These are phyloP conservation scores for Lateolabrax maculatus DNA, from an alignment of 2,797 vertebrate species.

Conservation along the genomic window DNA sequence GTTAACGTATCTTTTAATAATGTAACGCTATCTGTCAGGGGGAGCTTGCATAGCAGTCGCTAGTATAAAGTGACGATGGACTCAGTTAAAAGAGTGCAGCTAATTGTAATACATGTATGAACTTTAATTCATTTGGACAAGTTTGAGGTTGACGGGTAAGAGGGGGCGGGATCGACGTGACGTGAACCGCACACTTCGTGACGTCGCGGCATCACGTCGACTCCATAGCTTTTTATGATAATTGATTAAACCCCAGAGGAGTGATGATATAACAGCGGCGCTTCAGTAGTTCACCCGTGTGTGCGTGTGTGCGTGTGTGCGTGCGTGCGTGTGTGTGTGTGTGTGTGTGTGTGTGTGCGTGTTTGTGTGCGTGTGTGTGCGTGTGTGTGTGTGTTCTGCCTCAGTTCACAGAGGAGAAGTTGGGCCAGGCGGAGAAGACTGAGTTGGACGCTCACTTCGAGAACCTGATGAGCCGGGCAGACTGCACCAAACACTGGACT, in stretches of 20 bases:
- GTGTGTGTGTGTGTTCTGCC: not conserved
- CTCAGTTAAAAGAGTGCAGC: too few species aligned
- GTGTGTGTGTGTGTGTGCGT: not conserved
- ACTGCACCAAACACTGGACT: conserved; percentile 95
- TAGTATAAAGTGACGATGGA: too few species aligned
- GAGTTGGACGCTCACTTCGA: conserved; percentile 95
- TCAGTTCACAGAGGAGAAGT: conserved; percentile 96
- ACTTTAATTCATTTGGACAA: not conserved
- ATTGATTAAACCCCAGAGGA: not conserved
- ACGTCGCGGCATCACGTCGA: not conserved
- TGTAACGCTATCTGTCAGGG: not conserved
- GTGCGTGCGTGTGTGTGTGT: conserved; percentile 3
- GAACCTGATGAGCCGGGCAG: conserved; percentile 92
- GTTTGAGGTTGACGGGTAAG: not conserved
- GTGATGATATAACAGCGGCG: not conserved
- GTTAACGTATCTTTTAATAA: not conserved
- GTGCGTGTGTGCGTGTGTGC: not conserved
- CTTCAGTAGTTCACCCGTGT: not conserved
- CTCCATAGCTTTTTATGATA: not conserved
- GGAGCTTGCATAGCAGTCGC: not conserved
- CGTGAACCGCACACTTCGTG: not conserved
- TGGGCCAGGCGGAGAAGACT: conserved; percentile 95
- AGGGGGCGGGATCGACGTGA: not conserved
- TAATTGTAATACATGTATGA: not conserved
- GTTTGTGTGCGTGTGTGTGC: not conserved